Evolutionary conservation across 2,888 invertebrate genomes (phyloP).

Genomic region (Eubasilissa splendida): DNA sequence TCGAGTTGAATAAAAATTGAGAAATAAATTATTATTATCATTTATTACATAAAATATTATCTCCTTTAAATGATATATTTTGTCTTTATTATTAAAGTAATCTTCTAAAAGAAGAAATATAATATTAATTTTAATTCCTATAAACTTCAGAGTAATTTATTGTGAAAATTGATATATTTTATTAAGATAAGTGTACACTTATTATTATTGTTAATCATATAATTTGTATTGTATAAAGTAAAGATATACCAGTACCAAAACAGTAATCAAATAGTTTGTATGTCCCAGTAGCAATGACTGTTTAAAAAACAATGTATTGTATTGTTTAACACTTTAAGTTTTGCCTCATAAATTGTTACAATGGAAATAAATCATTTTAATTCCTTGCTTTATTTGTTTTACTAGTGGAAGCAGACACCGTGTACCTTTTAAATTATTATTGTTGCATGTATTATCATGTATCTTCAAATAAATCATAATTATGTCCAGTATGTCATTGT

Average conservation of each 20-base stretch:
- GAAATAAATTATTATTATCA: too few relatives aligned
- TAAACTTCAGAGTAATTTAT: neutral
- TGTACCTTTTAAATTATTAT: too few relatives aligned
- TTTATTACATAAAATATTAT: too few relatives aligned
- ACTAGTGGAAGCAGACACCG: neutral
- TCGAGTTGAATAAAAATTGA: too few relatives aligned
- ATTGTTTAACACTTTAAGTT: constrained; percentile 35
- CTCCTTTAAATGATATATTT: too few relatives aligned
- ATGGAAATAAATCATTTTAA: constrained; percentile 55
- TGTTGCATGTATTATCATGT: too few relatives aligned
- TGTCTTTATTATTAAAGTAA: too few relatives aligned
- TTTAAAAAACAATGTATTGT: constrained; percentile 28
- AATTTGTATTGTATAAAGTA: constrained; percentile 13
- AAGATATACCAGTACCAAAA: constrained; percentile 12
- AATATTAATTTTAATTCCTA: too few relatives aligned
- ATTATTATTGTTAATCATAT: neutral
- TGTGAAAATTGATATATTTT: neutral
- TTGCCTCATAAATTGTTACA: constrained; percentile 53
- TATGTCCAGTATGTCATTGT: too few relatives aligned
- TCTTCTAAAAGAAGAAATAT: too few relatives aligned
- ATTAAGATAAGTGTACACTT: neutral
- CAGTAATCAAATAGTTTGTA: constrained; percentile 26
- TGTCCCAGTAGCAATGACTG: constrained; percentile 30
- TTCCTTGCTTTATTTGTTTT: constrained; percentile 38
- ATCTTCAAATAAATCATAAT: too few relatives aligned